Evolutionary conservation across 2,797 vertebrate genomes (phyloP).

Genomic region (Helostoma temminkii): DNA sequence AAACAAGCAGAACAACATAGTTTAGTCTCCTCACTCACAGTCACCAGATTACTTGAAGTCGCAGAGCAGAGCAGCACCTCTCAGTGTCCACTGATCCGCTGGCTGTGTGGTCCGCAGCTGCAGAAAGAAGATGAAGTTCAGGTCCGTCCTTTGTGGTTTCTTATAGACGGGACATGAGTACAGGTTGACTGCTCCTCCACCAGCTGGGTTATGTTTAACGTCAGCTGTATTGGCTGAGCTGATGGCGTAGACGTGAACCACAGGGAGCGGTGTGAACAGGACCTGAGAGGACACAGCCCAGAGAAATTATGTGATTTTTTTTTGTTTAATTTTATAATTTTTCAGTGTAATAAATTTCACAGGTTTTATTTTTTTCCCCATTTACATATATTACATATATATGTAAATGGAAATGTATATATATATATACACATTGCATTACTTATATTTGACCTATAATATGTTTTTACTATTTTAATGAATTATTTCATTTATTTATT

Average conservation of each 20-base stretch:
- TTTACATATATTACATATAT: no score
- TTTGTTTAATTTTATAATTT: neutral
- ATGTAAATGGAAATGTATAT: no score
- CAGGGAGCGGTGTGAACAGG: constrained; percentile 87
- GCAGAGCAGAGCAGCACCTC: constrained; percentile 87
- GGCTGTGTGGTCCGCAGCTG: constrained; percentile 80
- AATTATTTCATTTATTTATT: no score
- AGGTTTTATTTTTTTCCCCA: no score
- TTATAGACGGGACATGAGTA: constrained; percentile 90
- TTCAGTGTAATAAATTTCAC: neutral
- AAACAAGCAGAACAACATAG: neutral
- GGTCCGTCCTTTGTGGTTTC: constrained; percentile 87
- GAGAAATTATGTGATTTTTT: neutral
- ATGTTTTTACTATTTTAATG: no score
- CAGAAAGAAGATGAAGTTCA: constrained; percentile 87
- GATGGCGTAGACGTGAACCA: constrained; percentile 88
- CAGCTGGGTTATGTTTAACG: constrained; percentile 17
- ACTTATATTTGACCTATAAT: no score
- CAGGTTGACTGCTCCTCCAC: constrained; percentile 23
- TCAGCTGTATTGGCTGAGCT: constrained; percentile 67
- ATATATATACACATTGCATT: no score
- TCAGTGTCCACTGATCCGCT: constrained; percentile 87
- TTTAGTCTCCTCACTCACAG: neutral
- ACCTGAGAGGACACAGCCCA: constrained; percentile 74
- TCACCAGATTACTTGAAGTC: constrained; percentile 80